These are phyloP conservation scores for Ictalurus punctatus DNA, from an alignment of 2,113 vertebrate genomes.

Conservation along the genomic window DNA sequence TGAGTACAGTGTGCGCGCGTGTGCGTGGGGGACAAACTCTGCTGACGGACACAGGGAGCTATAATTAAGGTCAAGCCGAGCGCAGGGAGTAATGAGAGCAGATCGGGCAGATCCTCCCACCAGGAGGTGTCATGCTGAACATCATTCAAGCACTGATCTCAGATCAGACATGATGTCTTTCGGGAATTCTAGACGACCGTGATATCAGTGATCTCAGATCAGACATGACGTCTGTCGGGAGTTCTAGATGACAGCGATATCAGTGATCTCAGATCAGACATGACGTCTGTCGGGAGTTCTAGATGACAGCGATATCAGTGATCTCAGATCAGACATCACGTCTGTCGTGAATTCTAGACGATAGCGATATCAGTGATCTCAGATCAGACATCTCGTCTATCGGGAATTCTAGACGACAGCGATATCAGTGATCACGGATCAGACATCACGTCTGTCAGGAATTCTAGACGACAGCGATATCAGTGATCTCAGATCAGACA, in stretches of 20 bases:
- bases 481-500: background rate
- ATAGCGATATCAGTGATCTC: background rate
- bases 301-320: background rate
- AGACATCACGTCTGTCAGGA: background rate
- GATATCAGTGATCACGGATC: background rate
- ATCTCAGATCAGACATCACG: background rate
- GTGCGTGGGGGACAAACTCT: background rate
- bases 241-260: background rate
- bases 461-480: background rate
- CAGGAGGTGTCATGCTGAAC: background rate
- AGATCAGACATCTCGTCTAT: background rate
- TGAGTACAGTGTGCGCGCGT: background rate
- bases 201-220: background rate
- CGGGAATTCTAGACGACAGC: background rate
- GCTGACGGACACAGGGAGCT: conserved; percentile 37
- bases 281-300: too few relatives aligned
- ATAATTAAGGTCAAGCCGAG: conserved; percentile 50
- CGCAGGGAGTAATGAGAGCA: conserved; percentile 46
- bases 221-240: background rate
- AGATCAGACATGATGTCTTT: background rate
- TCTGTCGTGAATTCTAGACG: background rate
- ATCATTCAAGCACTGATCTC: conserved; percentile 2
- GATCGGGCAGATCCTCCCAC: conserved; percentile 20
- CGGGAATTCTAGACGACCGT: background rate
- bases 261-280: background rate